Conservation (phyloP, 2,888 invertebrate species). For the Gisinianus flammeolus region DNA sequence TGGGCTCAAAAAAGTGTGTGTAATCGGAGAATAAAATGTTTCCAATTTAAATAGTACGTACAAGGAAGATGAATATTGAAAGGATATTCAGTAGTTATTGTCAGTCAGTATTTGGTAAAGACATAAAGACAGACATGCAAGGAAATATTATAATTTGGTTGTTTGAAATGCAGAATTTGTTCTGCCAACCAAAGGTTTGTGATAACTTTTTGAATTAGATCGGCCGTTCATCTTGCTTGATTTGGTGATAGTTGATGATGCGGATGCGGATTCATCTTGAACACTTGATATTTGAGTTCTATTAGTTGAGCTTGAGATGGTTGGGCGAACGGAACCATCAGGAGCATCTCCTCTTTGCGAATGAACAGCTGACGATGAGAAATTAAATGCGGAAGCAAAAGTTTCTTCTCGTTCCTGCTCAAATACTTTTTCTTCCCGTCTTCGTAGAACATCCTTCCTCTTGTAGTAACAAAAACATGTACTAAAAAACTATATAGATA, state of each 20-base stretch:
- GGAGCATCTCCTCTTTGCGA: neutral
- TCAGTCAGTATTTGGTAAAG: neutral
- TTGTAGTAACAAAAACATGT: constrained; percentile 36
- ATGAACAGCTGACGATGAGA: neutral
- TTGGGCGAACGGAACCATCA: neutral
- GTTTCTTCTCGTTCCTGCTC: constrained; percentile 18
- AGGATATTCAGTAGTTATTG: too few species aligned
- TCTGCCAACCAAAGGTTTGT: neutral
- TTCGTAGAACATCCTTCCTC: constrained; percentile 15
- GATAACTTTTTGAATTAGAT: neutral
- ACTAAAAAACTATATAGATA: constrained; percentile 30
- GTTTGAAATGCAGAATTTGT: neutral
- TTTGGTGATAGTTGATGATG: neutral
- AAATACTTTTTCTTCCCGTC: constrained; percentile 22
- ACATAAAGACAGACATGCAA: neutral
- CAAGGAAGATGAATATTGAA: too few species aligned
- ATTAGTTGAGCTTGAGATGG: neutral
- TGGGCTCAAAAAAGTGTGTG: too few species aligned
- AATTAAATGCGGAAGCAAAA: neutral
- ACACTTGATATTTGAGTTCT: neutral
- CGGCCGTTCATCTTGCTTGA: neutral
- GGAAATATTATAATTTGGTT: neutral
- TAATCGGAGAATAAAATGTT: too few species aligned
- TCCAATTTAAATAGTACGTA: too few species aligned
- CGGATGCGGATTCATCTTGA: neutral